phyloP scores from a whole-genome alignment of 2,113 vertebrate genomes.

The Podilymbus podiceps region DNA sequence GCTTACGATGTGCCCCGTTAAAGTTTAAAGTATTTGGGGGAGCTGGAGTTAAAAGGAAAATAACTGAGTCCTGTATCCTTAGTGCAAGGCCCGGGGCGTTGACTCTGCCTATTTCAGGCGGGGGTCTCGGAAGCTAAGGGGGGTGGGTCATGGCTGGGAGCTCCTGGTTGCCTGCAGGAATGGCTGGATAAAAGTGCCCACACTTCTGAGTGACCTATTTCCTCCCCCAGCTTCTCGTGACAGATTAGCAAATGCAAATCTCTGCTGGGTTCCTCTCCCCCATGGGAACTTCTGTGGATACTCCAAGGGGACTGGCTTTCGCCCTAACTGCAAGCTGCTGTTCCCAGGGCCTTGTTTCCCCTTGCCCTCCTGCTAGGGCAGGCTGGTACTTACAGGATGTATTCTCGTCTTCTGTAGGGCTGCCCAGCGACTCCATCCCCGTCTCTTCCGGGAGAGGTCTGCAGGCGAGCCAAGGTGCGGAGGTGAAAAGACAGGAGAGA shows the following conservation, averaged over 20 bases:
- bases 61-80: not conserved
- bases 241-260: not conserved
- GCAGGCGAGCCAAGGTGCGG: not conserved
- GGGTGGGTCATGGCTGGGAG: not conserved
- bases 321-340: not conserved
- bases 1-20: slow-evolving; percentile 79
- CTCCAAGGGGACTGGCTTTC: not conserved
- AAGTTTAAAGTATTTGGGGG: slow-evolving; percentile 84
- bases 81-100: not conserved
- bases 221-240: not conserved
- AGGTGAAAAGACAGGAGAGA: not conserved
- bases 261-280: not conserved
- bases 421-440: slow-evolving; percentile 84
- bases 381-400: slow-evolving; percentile 81
- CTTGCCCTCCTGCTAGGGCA: not conserved
- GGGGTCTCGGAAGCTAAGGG: not conserved
- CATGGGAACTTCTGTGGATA: fast-evolving
- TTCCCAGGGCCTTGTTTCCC: not conserved
- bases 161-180: not conserved
- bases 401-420: slow-evolving; percentile 79
- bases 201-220: not conserved
- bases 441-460: slow-evolving; percentile 90
- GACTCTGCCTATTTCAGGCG: fast-evolving
- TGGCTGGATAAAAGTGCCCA: not conserved
- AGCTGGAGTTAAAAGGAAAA: slow-evolving; percentile 67